Evolutionary conservation across 2,888 invertebrate species (phyloP), one percentile per base, ranked within the genome.

Genomic region (Calameuta filiformis): DNA sequence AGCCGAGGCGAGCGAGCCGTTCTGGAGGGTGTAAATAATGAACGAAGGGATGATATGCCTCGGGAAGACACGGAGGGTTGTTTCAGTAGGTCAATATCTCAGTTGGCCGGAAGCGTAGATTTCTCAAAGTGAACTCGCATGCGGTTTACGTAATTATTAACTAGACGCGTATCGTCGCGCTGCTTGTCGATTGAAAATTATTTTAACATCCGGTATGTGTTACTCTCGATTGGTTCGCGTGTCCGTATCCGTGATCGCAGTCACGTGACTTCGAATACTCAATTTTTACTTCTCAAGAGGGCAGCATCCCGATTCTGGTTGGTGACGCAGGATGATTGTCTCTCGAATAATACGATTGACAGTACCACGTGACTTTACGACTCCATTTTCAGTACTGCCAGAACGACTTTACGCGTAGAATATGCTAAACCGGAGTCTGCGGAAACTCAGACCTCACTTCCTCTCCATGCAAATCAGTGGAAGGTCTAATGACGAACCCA

Each of bases 1-100:
- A 71, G 75, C 74, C 31, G 35, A 73, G 69, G 69, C 76, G 81
- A 75, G 71, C 75, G 69, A 40, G 75, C 73, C 81, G 77, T 78
- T 82, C 81, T 56, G 79, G 85, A 86, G 89, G 88, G 88, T 85
- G 88, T 89, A 88, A 89, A 89, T 89, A 89, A 89, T 89, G 88
- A 89, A 89, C 86, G 88, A 85, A 88, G 88, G 88, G 85, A 87
- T 85, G 86, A 87, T 86, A 79, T 80, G 37, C 75, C 31, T 71
- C 79, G 76, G 77, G 77, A 77, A 81, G 81, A 84, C 79, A 79
- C 77, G 79, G 81, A 81, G 81, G 85, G 85, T 85, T 82, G 85
- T 80, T 80, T 87, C 85, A 88, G 83, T 89, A 86, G 89, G 89
- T 89, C 89, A 89, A 89, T 87, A 88, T 84, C 79, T 80, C 79